A percentile compares a stretch with the other conserved stretches of the same genome.
Conservation (phyloP, 2,888 invertebrate genomes). For the Drosophila pullipes region DNA sequence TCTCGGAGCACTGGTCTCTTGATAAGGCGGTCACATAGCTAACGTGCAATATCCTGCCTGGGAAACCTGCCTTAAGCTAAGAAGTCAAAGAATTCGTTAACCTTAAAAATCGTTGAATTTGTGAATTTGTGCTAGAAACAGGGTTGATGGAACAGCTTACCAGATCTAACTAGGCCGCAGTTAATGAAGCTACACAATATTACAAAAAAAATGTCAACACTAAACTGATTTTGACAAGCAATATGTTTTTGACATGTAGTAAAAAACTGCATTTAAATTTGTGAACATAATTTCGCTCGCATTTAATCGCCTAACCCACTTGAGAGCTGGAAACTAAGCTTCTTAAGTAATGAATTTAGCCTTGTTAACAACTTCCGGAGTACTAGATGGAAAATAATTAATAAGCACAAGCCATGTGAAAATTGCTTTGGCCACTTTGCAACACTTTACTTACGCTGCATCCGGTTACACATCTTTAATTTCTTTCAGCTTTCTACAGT, state of each 20-base stretch:
- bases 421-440: constrained; percentile 6
- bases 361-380: background rate
- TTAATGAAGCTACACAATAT: background rate
- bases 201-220: background rate
- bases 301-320: background rate
- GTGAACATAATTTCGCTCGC: background rate
- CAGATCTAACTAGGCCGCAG: background rate
- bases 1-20: background rate
- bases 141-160: background rate
- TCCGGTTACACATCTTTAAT: constrained; percentile 2
- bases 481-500: constrained; percentile 11
- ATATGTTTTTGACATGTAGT: background rate
- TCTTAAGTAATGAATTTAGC: constrained; percentile 8
- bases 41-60: background rate
- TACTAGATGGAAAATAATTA: background rate
- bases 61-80: background rate
- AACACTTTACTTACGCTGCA: constrained; percentile 10
- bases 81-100: background rate
- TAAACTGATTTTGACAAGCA: background rate
- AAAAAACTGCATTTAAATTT: background rate
- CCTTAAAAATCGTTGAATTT: background rate
- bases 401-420: background rate
- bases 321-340: background rate
- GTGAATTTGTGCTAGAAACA: background rate
- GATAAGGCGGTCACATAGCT: background rate